Conservation (phyloP, 2,888 invertebrate genomes). For the Sinohyriopsis cumingii region DNA sequence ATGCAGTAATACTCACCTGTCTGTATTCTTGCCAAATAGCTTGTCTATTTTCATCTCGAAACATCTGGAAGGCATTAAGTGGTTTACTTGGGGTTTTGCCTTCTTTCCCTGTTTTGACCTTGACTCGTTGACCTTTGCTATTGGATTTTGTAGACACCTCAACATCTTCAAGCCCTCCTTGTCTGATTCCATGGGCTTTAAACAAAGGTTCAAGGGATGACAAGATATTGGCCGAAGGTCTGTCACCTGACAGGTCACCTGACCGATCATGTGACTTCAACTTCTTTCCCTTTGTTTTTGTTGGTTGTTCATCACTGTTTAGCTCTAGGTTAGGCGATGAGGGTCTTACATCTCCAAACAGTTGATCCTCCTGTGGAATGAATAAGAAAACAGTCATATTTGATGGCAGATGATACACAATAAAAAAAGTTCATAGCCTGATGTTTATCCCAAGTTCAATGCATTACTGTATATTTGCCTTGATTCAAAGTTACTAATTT, state of each 20-base stretch:
- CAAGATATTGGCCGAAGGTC: constrained; percentile 35
- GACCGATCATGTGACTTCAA: constrained; percentile 23
- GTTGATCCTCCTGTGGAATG: constrained; percentile 54
- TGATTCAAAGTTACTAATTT: not conserved
- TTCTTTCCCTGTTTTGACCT: constrained; percentile 48
- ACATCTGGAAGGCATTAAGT: constrained; percentile 65
- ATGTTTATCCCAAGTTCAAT: not conserved
- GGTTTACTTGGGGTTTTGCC: constrained; percentile 60
- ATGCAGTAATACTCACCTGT: constrained; percentile 42
- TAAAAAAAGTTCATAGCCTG: no score
- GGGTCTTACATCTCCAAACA: constrained; percentile 23
- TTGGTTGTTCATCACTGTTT: constrained; percentile 7
- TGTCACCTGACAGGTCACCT: constrained; percentile 28
- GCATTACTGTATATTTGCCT: not conserved
- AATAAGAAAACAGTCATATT: not conserved
- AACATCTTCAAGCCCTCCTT: constrained; percentile 1
- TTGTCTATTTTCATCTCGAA: constrained; percentile 60
- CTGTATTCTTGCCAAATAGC: constrained; percentile 60
- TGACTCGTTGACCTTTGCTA: constrained; percentile 34
- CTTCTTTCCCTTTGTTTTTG: constrained; percentile 29
- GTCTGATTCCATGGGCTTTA: constrained; percentile 42
- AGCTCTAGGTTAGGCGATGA: constrained; percentile 1
- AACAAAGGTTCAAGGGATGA: constrained; percentile 52
- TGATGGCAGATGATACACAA: not conserved
- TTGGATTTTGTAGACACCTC: constrained; percentile 4